phyloP scores from a whole-genome alignment of 1,140 invertebrate genomes.

The Drosophila kurseongensis region DNA sequence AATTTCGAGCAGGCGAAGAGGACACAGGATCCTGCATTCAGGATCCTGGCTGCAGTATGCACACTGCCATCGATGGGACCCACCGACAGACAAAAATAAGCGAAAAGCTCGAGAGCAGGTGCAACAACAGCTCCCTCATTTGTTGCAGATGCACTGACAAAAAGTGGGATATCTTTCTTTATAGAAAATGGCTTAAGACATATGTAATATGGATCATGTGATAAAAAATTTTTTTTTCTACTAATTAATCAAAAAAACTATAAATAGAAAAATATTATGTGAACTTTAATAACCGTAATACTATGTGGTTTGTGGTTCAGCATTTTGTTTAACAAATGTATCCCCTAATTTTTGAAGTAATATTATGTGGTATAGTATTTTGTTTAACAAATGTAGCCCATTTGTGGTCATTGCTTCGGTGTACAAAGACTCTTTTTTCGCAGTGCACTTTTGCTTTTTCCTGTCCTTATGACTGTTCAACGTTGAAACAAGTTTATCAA shows the following conservation, averaged over 20 bases:
- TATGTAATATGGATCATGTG: too few species aligned
- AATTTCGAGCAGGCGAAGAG: constrained; percentile 34
- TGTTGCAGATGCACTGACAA: constrained; percentile 26
- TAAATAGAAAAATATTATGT: too few species aligned
- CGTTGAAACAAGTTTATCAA: constrained; percentile 79
- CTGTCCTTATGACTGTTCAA: constrained; percentile 40
- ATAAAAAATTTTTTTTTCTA: too few species aligned
- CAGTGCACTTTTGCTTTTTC: constrained; percentile 10
- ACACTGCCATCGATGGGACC: constrained; percentile 42
- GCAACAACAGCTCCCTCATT: constrained; percentile 28
- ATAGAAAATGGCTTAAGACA: too few species aligned
- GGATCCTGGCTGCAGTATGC: constrained; percentile 32
- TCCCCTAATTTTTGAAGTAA: too few species aligned
- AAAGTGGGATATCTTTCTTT: neutral
- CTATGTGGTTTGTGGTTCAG: too few species aligned
- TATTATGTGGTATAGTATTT: too few species aligned
- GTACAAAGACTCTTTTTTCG: constrained; percentile 7
- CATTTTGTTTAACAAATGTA: too few species aligned
- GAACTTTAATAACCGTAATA: too few species aligned
- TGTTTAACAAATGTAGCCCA: neutral
- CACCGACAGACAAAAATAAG: constrained; percentile 34
- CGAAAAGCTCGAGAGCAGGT: constrained; percentile 32
- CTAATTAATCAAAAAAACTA: too few species aligned
- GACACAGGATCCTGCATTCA: constrained; percentile 12
- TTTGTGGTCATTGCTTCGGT: neutral